Conservation (phyloP, 2,888 invertebrate genomes). For the Thymelicus lineola region DNA sequence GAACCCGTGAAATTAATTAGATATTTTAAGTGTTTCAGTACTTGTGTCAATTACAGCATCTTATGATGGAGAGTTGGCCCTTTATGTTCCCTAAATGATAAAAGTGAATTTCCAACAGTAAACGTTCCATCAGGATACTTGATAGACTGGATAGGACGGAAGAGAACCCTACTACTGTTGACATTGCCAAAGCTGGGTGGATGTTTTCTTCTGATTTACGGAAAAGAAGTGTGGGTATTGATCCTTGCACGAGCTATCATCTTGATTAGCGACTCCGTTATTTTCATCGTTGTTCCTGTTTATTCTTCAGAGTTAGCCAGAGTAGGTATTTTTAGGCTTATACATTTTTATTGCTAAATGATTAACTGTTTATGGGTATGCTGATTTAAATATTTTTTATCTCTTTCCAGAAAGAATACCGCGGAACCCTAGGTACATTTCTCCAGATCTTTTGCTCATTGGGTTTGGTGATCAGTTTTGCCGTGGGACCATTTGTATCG, state of each 20-base stretch:
- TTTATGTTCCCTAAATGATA: background rate
- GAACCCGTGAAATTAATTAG: too few relatives aligned
- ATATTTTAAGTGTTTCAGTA: too few relatives aligned
- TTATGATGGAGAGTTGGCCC: background rate
- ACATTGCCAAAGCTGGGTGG: slow-evolving; percentile 57
- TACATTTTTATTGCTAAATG: background rate
- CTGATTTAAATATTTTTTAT: background rate
- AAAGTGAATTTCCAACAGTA: slow-evolving; percentile 39
- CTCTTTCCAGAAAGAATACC: slow-evolving; percentile 66
- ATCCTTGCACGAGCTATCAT: slow-evolving; percentile 51
- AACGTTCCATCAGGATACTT: slow-evolving; percentile 53
- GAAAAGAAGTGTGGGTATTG: slow-evolving; percentile 58
- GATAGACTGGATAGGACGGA: slow-evolving; percentile 54
- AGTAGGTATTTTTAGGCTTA: slow-evolving; percentile 48
- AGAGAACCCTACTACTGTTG: slow-evolving; percentile 55
- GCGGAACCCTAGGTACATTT: slow-evolving; percentile 66
- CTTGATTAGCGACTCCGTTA: slow-evolving; percentile 48
- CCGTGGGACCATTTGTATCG: slow-evolving; percentile 66
- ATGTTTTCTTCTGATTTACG: slow-evolving; percentile 54
- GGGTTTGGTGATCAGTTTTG: slow-evolving; percentile 62
- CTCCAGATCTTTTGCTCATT: slow-evolving; percentile 66
- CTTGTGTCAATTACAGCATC: too few relatives aligned
- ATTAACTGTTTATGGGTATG: too few relatives aligned
- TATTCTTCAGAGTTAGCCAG: slow-evolving; percentile 65
- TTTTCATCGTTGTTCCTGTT: slow-evolving; percentile 53